Percentiles rank a stretch among this genome's conserved stretches.
Conservation (phyloP, 2,797 vertebrate genomes). For the Taenioides sp. region DNA sequence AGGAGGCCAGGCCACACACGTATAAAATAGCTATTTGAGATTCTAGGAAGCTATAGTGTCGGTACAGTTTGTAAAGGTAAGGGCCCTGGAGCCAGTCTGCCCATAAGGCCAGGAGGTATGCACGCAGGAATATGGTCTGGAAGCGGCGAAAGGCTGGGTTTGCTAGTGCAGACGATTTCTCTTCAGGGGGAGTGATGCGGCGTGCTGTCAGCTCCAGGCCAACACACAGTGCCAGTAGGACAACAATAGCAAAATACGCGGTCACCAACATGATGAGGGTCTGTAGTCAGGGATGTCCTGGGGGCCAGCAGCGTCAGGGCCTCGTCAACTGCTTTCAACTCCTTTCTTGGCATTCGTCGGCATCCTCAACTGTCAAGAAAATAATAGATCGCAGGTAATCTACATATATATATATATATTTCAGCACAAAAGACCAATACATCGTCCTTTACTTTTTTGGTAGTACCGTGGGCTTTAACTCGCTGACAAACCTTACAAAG, state of each 20-base stretch:
- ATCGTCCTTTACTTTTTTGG: neutral
- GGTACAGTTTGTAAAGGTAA: slow-evolving; percentile 93
- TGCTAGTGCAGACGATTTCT: slow-evolving; percentile 70
- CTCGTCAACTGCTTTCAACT: slow-evolving; percentile 12
- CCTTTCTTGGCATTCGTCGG: slow-evolving; percentile 23
- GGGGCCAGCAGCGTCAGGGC: neutral
- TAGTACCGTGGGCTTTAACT: neutral
- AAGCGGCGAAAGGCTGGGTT: slow-evolving; percentile 89
- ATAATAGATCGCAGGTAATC: neutral
- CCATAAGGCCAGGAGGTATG: slow-evolving; percentile 89
- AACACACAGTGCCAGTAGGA: slow-evolving; percentile 80
- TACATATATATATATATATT: neutral
- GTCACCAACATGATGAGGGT: slow-evolving; percentile 84
- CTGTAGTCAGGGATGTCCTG: slow-evolving; percentile 6
- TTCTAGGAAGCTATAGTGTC: slow-evolving; percentile 92
- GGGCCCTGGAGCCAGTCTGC: slow-evolving; percentile 95
- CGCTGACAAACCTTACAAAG: neutral
- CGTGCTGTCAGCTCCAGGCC: slow-evolving; percentile 85
- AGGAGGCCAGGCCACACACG: slow-evolving; percentile 89
- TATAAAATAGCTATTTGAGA: slow-evolving; percentile 93
- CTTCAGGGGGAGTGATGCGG: slow-evolving; percentile 73
- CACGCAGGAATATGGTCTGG: slow-evolving; percentile 85
- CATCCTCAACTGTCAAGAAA: slow-evolving; percentile 37
- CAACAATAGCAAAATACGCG: slow-evolving; percentile 82
- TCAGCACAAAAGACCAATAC: neutral